Evolutionary conservation across 2,113 vertebrate species (phyloP).

Genomic region (Hippocampus abdominalis): DNA sequence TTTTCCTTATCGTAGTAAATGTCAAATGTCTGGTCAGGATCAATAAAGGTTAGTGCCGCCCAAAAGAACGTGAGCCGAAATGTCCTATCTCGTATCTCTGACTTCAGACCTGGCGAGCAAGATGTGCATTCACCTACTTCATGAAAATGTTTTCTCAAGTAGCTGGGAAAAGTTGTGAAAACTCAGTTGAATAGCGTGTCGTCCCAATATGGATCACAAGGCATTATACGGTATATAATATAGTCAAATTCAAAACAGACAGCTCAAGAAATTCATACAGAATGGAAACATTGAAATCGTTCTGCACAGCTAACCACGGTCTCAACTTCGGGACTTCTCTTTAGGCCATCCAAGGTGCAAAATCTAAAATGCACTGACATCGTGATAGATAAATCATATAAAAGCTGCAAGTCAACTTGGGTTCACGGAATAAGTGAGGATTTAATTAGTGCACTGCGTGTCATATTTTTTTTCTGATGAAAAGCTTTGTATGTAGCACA

Average conservation of each 20-base stretch:
- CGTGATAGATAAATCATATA: background rate
- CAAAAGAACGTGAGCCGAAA: slow-evolving; percentile 35
- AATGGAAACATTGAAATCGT: background rate
- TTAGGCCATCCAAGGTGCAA: background rate
- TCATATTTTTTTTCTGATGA: background rate
- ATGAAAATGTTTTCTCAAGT: background rate
- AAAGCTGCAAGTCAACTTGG: background rate
- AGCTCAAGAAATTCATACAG: background rate
- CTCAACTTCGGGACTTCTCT: background rate
- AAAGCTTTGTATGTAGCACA: background rate
- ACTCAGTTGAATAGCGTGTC: background rate
- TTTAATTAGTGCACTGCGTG: background rate
- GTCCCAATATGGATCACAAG: too few species aligned
- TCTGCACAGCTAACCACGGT: background rate
- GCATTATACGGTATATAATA: too few species aligned
- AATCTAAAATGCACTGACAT: background rate
- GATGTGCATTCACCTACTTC: background rate
- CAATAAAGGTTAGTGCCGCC: slow-evolving; percentile 20
- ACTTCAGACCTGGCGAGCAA: background rate
- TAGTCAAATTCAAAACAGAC: background rate
- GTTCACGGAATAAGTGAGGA: background rate
- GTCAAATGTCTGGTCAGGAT: background rate
- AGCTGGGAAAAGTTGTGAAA: background rate
- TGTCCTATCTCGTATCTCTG: slow-evolving; percentile 26
- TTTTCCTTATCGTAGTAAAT: background rate